A percentile compares a stretch with the other conserved stretches of the same genome.
These are phyloP conservation scores for Chlorodrepanis virens DNA, from an alignment of 2,113 vertebrate species.

Conservation along the genomic window DNA sequence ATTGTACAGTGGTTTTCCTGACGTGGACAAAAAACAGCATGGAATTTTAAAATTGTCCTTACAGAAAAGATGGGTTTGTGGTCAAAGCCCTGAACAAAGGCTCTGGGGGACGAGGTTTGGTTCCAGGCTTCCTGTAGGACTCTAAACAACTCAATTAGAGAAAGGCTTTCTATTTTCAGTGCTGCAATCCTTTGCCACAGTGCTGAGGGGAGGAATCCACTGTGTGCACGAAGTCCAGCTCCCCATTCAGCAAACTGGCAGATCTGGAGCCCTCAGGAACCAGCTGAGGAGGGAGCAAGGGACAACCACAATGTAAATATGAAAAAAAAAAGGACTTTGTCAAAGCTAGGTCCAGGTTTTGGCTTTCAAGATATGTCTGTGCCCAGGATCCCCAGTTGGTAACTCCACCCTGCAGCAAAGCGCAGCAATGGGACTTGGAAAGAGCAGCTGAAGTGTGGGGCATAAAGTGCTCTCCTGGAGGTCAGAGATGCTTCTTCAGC, in stretches of 20 bases:
- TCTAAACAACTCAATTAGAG: neutral
- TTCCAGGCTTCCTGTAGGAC: neutral
- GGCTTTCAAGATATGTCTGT: neutral
- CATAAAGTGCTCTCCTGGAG: neutral
- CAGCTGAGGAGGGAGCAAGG: neutral
- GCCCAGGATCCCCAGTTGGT: neutral
- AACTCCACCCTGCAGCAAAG: neutral
- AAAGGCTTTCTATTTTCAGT: neutral
- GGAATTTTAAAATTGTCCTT: neutral
- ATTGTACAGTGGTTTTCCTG: neutral
- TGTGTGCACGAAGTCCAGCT: rapidly evolving
- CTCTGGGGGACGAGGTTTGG: neutral
- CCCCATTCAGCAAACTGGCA: rapidly evolving
- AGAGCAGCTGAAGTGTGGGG: neutral
- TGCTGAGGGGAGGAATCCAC: neutral
- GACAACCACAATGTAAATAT: neutral
- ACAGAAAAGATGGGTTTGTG: neutral
- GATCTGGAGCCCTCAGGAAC: neutral
- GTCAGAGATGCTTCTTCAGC: neutral
- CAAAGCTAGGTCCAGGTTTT: neutral
- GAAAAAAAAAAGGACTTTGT: neutral
- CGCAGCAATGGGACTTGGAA: neutral
- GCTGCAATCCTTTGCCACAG: neutral
- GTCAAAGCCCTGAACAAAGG: neutral
- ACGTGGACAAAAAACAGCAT: neutral